Evolutionary conservation across 1,140 invertebrate genomes (phyloP).

Genomic region (Ceratosolen solmsi): DNA sequence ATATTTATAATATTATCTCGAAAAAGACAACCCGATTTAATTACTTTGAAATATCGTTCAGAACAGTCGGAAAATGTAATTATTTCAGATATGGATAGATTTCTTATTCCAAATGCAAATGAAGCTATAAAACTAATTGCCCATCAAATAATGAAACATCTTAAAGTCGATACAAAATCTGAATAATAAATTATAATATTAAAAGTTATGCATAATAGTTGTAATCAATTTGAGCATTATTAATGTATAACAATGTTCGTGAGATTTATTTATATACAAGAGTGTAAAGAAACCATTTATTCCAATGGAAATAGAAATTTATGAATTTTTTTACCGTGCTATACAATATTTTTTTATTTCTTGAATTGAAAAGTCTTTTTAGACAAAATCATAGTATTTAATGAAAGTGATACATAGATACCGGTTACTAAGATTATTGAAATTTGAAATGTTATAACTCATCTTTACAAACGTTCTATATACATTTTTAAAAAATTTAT

Average conservation of each 20-base stretch:
- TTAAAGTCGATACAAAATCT: slow-evolving; percentile 69
- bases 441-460: slow-evolving; percentile 9
- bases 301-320: slow-evolving; percentile 20
- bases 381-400: slow-evolving; percentile 17
- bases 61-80: slow-evolving; percentile 80
- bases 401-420: slow-evolving; percentile 24
- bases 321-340: slow-evolving; percentile 38
- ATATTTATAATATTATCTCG: slow-evolving; percentile 97
- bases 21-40: slow-evolving; percentile 92
- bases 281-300: slow-evolving; percentile 22
- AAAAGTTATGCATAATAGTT: slow-evolving; percentile 54
- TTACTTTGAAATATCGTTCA: slow-evolving; percentile 95
- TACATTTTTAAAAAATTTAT: slow-evolving; percentile 5
- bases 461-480: slow-evolving; percentile 31
- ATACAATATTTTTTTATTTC: slow-evolving; percentile 43
- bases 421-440: background rate
- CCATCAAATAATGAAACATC: slow-evolving; percentile 78
- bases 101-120: slow-evolving; percentile 92
- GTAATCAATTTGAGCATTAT: slow-evolving; percentile 33
- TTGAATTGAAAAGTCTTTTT: slow-evolving; percentile 38
- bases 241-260: slow-evolving; percentile 33
- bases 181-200: slow-evolving; percentile 60
- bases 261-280: slow-evolving; percentile 3
- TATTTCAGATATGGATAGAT: slow-evolving; percentile 91
- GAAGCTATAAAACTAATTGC: slow-evolving; percentile 90